Conservation (phyloP, 2,797 vertebrate genomes). For the Acropternis orthonyx region DNA sequence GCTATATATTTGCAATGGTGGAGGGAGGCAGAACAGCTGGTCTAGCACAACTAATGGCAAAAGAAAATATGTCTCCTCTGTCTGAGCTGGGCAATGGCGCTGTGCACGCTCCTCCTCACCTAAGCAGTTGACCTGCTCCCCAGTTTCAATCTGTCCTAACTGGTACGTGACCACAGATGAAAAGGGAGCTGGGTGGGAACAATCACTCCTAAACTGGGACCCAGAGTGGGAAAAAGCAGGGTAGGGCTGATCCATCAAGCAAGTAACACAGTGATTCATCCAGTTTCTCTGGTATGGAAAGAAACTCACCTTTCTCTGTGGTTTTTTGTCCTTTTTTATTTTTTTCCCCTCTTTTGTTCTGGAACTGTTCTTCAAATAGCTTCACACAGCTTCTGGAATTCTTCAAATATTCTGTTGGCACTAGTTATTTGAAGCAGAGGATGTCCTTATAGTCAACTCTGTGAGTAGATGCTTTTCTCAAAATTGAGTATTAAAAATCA, state of each 20-base stretch:
- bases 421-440: not conserved
- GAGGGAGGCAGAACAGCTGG: not conserved
- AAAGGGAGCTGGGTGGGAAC: not conserved
- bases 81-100: not conserved
- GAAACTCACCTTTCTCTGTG: not conserved
- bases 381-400: not conserved
- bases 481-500: not conserved
- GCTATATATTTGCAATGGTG: not conserved
- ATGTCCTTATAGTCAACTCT: not conserved
- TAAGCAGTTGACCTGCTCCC: not conserved
- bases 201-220: not conserved
- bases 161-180: not conserved
- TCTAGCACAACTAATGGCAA: not conserved
- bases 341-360: not conserved
- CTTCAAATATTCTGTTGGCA: not conserved
- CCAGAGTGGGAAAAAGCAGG: not conserved
- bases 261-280: not conserved
- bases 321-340: too few relatives aligned
- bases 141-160: not conserved
- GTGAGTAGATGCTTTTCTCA: not conserved
- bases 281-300: not conserved
- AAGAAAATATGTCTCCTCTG: not conserved
- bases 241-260: not conserved
- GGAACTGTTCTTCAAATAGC: not conserved
- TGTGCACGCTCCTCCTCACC: not conserved